phyloP scores from a whole-genome alignment of 2,113 vertebrate genomes.

The Gnathonemus longibarbis region DNA sequence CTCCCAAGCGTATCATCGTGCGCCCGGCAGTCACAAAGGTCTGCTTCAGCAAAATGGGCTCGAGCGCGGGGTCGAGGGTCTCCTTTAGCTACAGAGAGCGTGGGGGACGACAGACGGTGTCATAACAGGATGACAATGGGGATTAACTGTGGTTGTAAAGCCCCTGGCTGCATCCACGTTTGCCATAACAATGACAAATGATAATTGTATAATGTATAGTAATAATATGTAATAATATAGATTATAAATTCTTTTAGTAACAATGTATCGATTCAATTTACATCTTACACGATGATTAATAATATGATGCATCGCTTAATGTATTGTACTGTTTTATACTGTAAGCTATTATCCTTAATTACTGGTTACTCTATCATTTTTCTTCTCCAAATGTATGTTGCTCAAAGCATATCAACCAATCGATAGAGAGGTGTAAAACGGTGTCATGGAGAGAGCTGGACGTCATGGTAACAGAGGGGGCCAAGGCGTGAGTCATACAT shows the following conservation, averaged over 20 bases:
- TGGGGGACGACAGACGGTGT: neutral
- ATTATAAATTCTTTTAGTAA: neutral
- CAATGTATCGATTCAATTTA: neutral
- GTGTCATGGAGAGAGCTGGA: neutral
- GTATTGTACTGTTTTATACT: neutral
- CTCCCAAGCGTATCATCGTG: conserved; percentile 71
- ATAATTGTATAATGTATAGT: neutral
- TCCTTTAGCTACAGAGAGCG: conserved; percentile 65
- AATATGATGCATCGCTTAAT: neutral
- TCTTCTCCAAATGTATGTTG: neutral
- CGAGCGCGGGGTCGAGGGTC: conserved; percentile 70
- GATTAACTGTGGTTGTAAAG: neutral
- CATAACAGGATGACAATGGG: neutral
- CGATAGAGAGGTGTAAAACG: neutral
- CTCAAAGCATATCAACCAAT: neutral
- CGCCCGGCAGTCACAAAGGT: conserved; percentile 70
- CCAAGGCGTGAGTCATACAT: conserved; percentile 46
- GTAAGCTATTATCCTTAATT: neutral
- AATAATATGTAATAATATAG: neutral
- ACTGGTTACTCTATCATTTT: neutral
- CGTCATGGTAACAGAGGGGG: conserved; percentile 1
- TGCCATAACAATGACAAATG: neutral
- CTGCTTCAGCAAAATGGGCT: conserved; percentile 76
- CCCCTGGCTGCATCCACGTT: neutral
- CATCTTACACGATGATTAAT: neutral